Percentiles rank a stretch among this genome's conserved stretches.
phyloP scores from a whole-genome alignment of 2,888 invertebrate genomes.

The Stenodema calcarata region DNA sequence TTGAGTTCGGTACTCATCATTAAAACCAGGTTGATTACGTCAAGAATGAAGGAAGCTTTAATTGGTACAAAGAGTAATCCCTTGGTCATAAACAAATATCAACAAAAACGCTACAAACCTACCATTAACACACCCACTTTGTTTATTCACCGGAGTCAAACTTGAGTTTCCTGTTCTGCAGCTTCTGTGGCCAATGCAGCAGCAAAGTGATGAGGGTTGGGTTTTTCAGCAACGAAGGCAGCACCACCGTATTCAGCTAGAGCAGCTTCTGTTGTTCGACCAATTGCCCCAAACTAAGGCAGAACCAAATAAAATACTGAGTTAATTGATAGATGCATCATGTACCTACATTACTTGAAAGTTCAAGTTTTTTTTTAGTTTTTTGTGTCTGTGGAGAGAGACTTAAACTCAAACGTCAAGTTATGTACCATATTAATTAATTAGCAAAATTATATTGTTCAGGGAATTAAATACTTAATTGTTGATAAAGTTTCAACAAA shows the following conservation, averaged over 20 bases:
- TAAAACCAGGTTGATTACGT: too few species aligned
- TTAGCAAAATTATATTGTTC: too few species aligned
- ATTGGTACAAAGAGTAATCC: not conserved
- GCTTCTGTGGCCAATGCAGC: not conserved
- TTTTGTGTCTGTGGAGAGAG: too few species aligned
- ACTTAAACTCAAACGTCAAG: too few species aligned
- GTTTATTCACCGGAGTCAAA: not conserved
- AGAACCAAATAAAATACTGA: not conserved
- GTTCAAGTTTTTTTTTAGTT: too few species aligned
- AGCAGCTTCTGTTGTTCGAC: conserved; percentile 33
- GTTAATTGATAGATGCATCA: too few species aligned
- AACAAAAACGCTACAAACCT: not conserved
- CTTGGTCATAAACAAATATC: not conserved
- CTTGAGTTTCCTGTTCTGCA: not conserved
- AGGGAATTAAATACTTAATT: too few species aligned
- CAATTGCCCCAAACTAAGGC: conserved; percentile 43
- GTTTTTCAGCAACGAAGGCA: conserved; percentile 40
- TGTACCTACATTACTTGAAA: too few species aligned
- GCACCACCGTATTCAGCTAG: not conserved
- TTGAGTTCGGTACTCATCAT: too few species aligned
- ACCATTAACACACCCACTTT: not conserved
- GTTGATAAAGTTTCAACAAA: too few species aligned
- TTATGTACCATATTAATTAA: too few species aligned
- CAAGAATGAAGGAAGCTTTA: too few species aligned
- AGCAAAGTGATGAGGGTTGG: conserved; percentile 33